Evolutionary conservation across 2,888 invertebrate genomes (phyloP), one percentile per base, ranked within the genome.

Genomic region (Nemotelus nigrinus): DNA sequence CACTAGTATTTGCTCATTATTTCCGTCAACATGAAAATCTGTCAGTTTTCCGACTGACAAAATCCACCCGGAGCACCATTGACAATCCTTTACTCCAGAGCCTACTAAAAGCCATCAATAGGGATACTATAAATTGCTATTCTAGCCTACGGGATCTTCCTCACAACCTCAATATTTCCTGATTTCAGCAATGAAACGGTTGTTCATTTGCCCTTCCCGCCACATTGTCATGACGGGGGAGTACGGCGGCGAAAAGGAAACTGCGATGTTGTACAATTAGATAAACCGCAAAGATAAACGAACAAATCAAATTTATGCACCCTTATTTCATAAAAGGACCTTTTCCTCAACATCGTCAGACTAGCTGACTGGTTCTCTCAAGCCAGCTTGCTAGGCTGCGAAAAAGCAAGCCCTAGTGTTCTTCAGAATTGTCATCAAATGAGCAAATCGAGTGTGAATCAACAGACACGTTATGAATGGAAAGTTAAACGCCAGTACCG

Each of bases 371-470:
- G 6, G 44, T 2, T 41, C 39, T 48, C 8, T 25, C 25, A 25
- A 25, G 25, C 25, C 25, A 25, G 25, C 25, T 25, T 25, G 25
- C 50, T 50, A 48, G 74, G 57, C 71, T 71, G 55, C 25, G 60
- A 60, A 58, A 60, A 47, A 41, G 43, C 75, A 50, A 57, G 53
- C 68, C 50, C 58, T n/a, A 55, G 44, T 76, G 41, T 47, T 57
- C 10, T 43, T 25, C 45, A 70, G 83, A 82, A 83, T 83, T 85
- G 82, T 85, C 86, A 86, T 86, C 86, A 86, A 86, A 84, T 85
- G 86, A 85, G 85, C 85, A 86, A 86, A 86, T 86, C 85, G 85
- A 86, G 85, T 86, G 86, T 85, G 86, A 86, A 86, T 84, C 85
- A 85, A 84, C 85, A 85, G 85, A 85, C 84, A 85, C 85, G 86